Base-by-base conservation (phyloP, 1,140 invertebrate species). In the Drosophila navojoa region DNA sequence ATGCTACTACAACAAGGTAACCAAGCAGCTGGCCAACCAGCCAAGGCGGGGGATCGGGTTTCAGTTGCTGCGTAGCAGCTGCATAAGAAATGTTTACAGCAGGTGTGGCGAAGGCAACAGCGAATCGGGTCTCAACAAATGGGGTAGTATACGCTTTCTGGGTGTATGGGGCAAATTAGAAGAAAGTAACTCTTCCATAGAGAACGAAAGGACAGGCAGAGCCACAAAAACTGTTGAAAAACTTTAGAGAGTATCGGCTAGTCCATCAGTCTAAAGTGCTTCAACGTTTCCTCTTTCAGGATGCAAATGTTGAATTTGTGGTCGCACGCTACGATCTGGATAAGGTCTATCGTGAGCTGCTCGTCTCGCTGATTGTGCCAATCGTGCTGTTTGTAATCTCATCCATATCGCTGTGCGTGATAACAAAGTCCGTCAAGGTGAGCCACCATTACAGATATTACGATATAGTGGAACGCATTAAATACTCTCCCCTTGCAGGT, bases 361-460 rank as follows among this genome's bases (percentile, higher is more conserved):
- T 98, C n/a, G 93, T 98, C 13, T 96, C 96, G 7, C 93, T 96
- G n/a, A 91, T 96, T 22, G 92, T 98, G 67, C 97, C 97, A 0
- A 95, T 96, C 58, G 94, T 95, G 5, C 92, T 98, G n/a, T 96
- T 97, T 86, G 94, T 97, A 32, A 93, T 98, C 11, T 97, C 97
- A 60, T 97, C 97, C 90, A 93, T 97, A 71, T 96, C 96, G 13
- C 42, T 93, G 16, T 92, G 91, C 68, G 81, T 93, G 57, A 92
- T 93, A 15, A 92, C 92, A 25, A 90, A 91, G 62, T 92, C 87
- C 4, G 92, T 93, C 0, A 92, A 92, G 87, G 92, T 92, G n/a
- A 49, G 67, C 49, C 0, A 9, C 1, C 42, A 16, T 3, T 16
- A 16, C 1, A 3, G 42, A 16, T 4, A 16, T 5, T 7, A 7